A percentile compares a stretch with the other conserved stretches of the same genome.
Conservation (phyloP, 2,888 invertebrate genomes). For the Protonemura montana region DNA sequence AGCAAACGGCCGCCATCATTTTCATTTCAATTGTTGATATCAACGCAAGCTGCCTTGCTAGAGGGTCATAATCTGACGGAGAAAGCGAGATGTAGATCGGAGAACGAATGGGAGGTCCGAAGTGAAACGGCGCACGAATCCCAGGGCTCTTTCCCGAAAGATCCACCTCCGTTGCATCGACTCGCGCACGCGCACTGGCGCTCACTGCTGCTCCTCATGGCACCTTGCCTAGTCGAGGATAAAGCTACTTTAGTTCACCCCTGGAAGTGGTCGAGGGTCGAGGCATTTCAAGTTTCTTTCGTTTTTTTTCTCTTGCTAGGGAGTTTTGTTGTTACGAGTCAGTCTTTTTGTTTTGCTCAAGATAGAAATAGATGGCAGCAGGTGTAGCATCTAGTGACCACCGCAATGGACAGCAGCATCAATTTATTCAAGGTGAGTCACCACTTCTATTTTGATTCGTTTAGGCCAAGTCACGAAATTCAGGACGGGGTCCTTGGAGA, state of each 20-base stretch:
- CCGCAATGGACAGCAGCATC: slow-evolving; percentile 43
- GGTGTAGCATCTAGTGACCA: slow-evolving; percentile 42
- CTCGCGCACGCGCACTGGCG: slow-evolving; percentile 2
- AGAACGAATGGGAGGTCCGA: slow-evolving; percentile 16
- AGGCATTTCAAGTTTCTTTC: background rate
- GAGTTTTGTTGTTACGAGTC: slow-evolving; percentile 9
- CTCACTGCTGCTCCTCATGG: background rate
- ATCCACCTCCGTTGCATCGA: background rate
- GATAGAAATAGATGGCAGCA: slow-evolving; percentile 46
- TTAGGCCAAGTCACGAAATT: background rate
- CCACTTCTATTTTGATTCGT: background rate
- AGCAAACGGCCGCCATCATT: slow-evolving; percentile 28
- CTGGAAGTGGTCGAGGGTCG: slow-evolving; percentile 24
- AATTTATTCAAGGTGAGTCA: slow-evolving; percentile 43
- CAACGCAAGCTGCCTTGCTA: background rate
- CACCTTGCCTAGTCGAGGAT: background rate
- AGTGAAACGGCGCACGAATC: slow-evolving; percentile 13
- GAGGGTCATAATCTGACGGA: slow-evolving; percentile 22
- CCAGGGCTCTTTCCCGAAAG: background rate
- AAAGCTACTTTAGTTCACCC: slow-evolving; percentile 35
- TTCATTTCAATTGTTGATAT: slow-evolving; percentile 22
- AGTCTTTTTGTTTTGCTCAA: background rate
- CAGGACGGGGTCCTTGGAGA: background rate
- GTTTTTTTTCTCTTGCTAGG: background rate
- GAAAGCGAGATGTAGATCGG: background rate